These are phyloP conservation scores for Laterallus jamaicensis DNA, from an alignment of 2,113 vertebrate genomes.

Conservation along the genomic window DNA sequence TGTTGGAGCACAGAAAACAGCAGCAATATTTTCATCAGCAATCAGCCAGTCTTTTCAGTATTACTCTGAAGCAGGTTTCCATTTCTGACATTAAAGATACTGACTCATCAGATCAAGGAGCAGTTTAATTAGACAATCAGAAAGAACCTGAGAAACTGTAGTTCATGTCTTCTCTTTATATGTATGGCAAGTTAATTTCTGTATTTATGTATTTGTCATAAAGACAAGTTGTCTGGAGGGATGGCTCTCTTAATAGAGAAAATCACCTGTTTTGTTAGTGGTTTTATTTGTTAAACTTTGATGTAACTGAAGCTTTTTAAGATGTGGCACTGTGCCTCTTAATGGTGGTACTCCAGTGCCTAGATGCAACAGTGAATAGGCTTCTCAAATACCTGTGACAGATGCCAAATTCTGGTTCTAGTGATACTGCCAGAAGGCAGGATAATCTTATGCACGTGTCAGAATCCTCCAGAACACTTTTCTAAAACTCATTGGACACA, in stretches of 20 bases:
- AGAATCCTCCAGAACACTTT: background rate
- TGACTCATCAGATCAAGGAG: background rate
- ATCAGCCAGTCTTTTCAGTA: background rate
- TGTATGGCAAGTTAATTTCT: background rate
- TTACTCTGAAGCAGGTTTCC: background rate
- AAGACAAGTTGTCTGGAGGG: background rate
- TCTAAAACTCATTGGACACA: background rate
- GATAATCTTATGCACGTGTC: background rate
- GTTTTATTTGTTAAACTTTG: background rate
- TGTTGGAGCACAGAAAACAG: background rate
- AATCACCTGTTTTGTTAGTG: background rate
- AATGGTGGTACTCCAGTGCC: background rate
- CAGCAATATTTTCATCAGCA: background rate
- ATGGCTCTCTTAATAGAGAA: background rate
- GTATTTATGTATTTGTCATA: background rate
- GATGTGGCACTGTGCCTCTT: background rate
- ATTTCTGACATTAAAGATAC: background rate
- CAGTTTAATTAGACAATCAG: background rate
- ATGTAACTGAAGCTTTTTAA: background rate
- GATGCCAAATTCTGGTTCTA: background rate
- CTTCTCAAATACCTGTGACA: background rate
- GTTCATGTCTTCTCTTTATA: background rate
- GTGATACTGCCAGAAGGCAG: background rate
- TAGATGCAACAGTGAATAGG: background rate
- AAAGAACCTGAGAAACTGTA: background rate